Evolutionary conservation across 2,888 invertebrate genomes (phyloP).

Genomic region (Tiphia femorata): DNA sequence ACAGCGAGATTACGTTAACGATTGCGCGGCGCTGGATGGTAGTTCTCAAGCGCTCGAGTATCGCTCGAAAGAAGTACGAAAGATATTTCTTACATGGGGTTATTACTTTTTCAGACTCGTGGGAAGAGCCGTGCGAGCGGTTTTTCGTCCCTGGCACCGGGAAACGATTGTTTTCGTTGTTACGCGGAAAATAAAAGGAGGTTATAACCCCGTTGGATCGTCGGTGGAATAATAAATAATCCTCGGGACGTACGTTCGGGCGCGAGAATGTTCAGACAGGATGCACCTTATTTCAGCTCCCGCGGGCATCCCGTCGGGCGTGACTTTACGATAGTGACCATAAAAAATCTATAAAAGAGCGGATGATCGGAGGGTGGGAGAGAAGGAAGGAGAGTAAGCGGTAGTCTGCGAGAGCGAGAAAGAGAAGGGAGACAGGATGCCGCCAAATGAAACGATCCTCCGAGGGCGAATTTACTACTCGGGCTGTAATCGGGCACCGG

Average conservation of each 20-base stretch:
- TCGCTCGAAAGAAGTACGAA: too few relatives aligned
- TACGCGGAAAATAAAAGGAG: slow-evolving; percentile 18
- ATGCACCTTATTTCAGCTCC: slow-evolving; percentile 9
- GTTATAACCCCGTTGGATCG: slow-evolving; percentile 7
- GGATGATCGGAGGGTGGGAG: too few relatives aligned
- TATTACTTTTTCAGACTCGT: too few relatives aligned
- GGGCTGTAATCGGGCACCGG: slow-evolving; percentile 29
- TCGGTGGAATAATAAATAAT: slow-evolving; percentile 21
- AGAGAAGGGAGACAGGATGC: background rate
- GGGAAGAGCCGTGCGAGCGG: too few relatives aligned
- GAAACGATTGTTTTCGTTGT: slow-evolving; percentile 4
- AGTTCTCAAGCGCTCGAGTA: too few relatives aligned
- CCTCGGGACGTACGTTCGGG: slow-evolving; percentile 3
- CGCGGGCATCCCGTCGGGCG: slow-evolving; percentile 3
- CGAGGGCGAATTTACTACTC: slow-evolving; percentile 20
- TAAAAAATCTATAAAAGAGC: slow-evolving; percentile 45
- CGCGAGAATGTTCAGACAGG: slow-evolving; percentile 1
- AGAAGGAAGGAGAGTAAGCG: too few relatives aligned
- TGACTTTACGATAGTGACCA: slow-evolving; percentile 26
- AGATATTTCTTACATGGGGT: too few relatives aligned
- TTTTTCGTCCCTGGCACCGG: too few relatives aligned
- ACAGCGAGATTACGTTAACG: too few relatives aligned
- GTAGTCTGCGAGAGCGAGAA: too few relatives aligned
- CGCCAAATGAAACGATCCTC: slow-evolving; percentile 19
- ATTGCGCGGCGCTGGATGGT: too few relatives aligned